A percentile compares a stretch with the other conserved stretches of the same genome.
Conservation (phyloP, 2,113 vertebrate species). For the Cyprinus carpio region DNA sequence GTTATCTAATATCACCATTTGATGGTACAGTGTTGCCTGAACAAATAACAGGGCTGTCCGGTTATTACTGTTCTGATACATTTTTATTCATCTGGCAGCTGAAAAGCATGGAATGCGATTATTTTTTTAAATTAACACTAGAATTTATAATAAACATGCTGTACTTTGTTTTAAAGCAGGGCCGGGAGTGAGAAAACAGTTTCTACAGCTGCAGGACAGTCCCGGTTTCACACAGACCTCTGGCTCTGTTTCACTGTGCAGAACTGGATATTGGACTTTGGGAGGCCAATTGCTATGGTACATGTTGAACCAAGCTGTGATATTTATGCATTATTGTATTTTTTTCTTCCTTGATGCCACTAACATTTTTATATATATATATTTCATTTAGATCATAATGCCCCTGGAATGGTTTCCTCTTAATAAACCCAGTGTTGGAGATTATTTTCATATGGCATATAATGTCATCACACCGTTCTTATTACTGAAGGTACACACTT, state of each 20-base stretch:
- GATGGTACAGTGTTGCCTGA: neutral
- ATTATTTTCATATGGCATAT: constrained; percentile 99
- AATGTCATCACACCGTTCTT: constrained; percentile 93
- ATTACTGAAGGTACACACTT: constrained; percentile 86
- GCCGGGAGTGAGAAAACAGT: constrained; percentile 63
- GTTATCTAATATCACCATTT: neutral
- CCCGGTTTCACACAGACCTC: constrained; percentile 86
- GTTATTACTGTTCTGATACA: neutral
- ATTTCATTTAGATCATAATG: constrained; percentile 79
- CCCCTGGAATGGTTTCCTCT: constrained; percentile 96
- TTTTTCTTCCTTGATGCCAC: neutral
- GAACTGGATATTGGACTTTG: constrained; percentile 97
- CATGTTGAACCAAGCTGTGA: neutral
- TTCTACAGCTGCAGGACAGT: constrained; percentile 51
- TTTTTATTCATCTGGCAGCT: neutral
- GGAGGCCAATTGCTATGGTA: constrained; percentile 95
- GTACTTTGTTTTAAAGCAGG: constrained; percentile 57
- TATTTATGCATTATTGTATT: neutral
- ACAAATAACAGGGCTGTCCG: neutral
- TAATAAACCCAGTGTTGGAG: constrained; percentile 94
- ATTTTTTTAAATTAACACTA: neutral
- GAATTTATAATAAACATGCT: constrained; percentile 10
- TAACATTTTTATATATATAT: neutral
- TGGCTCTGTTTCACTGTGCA: constrained; percentile 93
- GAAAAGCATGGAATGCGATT: neutral